A percentile compares a stretch with the other conserved stretches of the same genome.
These are phyloP conservation scores for Betta splendens DNA, from an alignment of 2,797 vertebrate genomes.

Conservation along the genomic window DNA sequence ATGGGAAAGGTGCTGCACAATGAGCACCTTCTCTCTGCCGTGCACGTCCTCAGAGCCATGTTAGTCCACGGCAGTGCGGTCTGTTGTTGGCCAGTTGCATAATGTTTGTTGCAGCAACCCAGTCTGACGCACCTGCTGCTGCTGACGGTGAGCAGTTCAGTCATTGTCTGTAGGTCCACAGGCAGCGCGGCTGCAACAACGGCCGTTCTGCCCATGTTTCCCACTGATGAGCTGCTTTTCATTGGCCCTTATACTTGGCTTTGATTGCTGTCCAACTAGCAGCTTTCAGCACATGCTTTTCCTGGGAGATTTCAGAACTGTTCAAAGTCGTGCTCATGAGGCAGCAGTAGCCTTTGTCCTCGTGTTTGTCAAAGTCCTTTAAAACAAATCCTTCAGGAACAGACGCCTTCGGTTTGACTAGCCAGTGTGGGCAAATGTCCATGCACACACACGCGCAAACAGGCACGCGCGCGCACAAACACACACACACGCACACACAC, in stretches of 20 bases:
- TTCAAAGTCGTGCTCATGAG: constrained; percentile 59
- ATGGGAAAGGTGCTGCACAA: constrained; percentile 76
- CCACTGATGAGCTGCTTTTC: constrained; percentile 28
- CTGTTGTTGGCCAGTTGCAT: too few species aligned
- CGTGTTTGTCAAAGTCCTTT: constrained; percentile 73
- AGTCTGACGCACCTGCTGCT: too few species aligned
- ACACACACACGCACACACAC: too few species aligned
- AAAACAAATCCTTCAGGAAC: constrained; percentile 71
- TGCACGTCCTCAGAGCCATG: constrained; percentile 50
- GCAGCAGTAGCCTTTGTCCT: constrained; percentile 58
- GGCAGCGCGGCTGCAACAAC: too few species aligned
- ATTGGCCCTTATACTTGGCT: constrained; percentile 1
- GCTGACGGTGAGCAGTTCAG: too few species aligned
- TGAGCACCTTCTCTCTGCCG: constrained; percentile 68
- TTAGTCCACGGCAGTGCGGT: too few species aligned
- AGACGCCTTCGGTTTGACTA: constrained; percentile 56
- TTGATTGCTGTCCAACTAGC: constrained; percentile 14
- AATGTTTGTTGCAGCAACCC: too few species aligned
- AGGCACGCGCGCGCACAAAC: too few species aligned
- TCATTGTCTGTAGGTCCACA: too few species aligned
- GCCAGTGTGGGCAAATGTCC: constrained; percentile 43
- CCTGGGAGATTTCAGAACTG: constrained; percentile 70
- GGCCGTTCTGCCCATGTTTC: too few species aligned
- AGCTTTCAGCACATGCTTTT: constrained; percentile 39
- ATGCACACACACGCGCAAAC: too few species aligned